Base-by-base conservation (phyloP, 2,888 invertebrate species). In the Spatulosminthurus flaviceps region DNA sequence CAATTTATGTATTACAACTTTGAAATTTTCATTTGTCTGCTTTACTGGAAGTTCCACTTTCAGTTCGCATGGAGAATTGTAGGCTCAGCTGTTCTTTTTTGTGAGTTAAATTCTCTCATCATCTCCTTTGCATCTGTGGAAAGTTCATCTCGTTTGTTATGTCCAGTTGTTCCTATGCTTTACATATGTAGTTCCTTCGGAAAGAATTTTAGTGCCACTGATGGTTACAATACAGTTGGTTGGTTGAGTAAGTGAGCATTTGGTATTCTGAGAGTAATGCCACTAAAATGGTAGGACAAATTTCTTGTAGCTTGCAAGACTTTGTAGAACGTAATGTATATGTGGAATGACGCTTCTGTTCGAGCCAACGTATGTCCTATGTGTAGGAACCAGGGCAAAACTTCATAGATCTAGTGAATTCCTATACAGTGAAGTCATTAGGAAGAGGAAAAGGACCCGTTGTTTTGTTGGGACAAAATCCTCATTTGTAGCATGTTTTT, bases 301-400 rank as follows among this genome's bases (percentile, higher is more conserved):
- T 51, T 19, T 19, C 51, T 51, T 51, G 51, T 51, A 11, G 16
- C 9, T 51, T 19, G 5, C n/a, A 51, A 2, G 7, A 7, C 41
- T 41, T 9, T 41, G 41, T 41, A 34, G 34, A 34, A 34, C 9
- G 34, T 51, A 19, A 19, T 51, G 51, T n/a, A 2, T n/a, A n/a
- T 51, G 51, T 51, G 5, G 16, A 51, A 13, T 51, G 51, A 51
- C 51, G 51, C 51, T 51, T 51, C 51, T 51, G 51, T n/a, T 51
- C 51, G 2, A 2, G 16, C 7, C 51, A 19, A 51, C 51, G 1
- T 4, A n/a, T 51, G 51, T 51, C 41, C 41, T 41, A 41, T 41
- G 41, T 41, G 41, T 9, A 9, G 13, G 41, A 9, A 41, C 41
- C 51, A 51, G n/a, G 16, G 16, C 51, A 11, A 2, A n/a, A 2